Conservation (phyloP, 1,140 invertebrate species). For the Phthorimaea operculella region DNA sequence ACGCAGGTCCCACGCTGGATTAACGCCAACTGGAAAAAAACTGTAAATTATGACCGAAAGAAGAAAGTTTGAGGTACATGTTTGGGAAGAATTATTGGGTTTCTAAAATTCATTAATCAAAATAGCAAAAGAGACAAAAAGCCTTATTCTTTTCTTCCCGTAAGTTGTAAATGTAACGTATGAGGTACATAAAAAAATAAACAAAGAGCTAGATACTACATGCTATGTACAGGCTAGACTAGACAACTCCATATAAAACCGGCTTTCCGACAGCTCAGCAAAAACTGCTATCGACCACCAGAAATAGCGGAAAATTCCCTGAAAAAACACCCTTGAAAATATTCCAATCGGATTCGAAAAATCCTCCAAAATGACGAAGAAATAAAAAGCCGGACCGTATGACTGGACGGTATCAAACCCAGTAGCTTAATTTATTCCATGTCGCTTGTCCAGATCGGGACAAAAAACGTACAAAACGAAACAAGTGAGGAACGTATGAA, state of each 20-base stretch:
- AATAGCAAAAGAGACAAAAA: no score
- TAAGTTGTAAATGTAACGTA: no score
- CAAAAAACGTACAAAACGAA: conserved; percentile 9
- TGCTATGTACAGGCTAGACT: no score
- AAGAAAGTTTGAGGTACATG: no score
- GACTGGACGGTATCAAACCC: conserved; percentile 14
- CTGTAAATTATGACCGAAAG: background rate
- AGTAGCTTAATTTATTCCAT: conserved; percentile 32
- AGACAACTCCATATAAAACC: no score
- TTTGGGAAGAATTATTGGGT: no score
- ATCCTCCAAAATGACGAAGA: background rate
- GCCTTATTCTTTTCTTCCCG: no score
- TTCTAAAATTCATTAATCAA: no score
- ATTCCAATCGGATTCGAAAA: background rate
- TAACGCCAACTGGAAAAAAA: background rate
- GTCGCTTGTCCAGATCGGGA: conserved; percentile 17
- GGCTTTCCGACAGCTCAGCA: no score
- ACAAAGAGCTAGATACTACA: no score
- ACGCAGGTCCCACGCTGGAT: background rate
- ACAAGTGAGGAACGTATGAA: conserved; percentile 18
- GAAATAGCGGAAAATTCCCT: background rate
- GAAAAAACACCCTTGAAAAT: background rate
- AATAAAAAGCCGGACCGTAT: background rate
- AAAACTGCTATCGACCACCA: no score
- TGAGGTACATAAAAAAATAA: no score